Base-by-base conservation (phyloP, 2,113 vertebrate genomes). In the Rhipidura dahli region DNA sequence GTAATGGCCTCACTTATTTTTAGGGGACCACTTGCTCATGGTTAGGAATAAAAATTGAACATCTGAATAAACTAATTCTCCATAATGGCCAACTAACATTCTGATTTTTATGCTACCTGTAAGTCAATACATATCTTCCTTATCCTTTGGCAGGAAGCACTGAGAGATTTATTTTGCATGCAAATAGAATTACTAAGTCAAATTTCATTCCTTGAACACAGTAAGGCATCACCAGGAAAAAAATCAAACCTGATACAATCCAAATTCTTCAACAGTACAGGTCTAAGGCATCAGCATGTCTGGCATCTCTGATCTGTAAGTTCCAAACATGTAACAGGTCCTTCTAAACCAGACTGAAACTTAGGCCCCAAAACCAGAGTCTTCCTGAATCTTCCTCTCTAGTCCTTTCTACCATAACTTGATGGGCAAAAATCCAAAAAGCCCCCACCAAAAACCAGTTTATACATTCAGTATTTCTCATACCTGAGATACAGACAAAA, bases 401-500 rank as follows among this genome's bases (percentile, higher is more conserved):
- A 69, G 31, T 24, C 17, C 1, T 6, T 53, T 76, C 35, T 82
- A 70, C 23, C 23, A 20, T 11, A 70, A 51, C 8, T n/a, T 68
- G 14, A 59, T 14, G 4, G 15, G n/a, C 4, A 51, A n/a, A 14
- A 61, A 17, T 5, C 16, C 2, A 18, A 2, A 7, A 31, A 42
- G 4, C 1, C 1, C 26, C 21, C 16, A 11, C 12, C 20, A 61
- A 8, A 18, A 15, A 70, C 7, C 1, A 39, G 23, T 30, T 75
- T 37, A 45, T 9, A 37, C 16, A 54, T 40, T 68, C 9, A 7
- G 51, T 16, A 44, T 26, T 27, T 17, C 1, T 19, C 84, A 22
- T 97, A 99, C 99, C 99, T 98, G 99, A 99, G 97, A 99, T 99
- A 96, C 99, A 99, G 97, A 99, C 99, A 94, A 99, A 99, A 59